phyloP scores from a whole-genome alignment of 2,797 vertebrate genomes.

The Ptychobarbus kaznakovi region DNA sequence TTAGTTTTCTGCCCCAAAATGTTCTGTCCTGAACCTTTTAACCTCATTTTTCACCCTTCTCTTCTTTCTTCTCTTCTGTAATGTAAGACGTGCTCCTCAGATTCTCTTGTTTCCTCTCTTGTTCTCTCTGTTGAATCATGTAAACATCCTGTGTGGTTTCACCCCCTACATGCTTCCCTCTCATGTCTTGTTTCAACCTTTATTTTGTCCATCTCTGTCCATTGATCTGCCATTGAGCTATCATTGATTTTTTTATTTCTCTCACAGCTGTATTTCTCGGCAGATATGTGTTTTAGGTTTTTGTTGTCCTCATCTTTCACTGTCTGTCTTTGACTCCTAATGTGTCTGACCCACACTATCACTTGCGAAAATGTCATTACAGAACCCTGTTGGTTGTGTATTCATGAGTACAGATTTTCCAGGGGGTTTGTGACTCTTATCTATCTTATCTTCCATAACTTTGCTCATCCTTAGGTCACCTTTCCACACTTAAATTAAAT shows the following conservation, averaged over 20 bases:
- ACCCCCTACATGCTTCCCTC: slow-evolving; percentile 29
- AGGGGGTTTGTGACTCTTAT: slow-evolving; percentile 48
- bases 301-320: slow-evolving; percentile 58
- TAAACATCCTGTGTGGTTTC: slow-evolving; percentile 38
- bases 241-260: slow-evolving; percentile 37
- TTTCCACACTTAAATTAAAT: neutral
- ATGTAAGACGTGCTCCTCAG: slow-evolving; percentile 50
- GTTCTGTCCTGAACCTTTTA: slow-evolving; percentile 33
- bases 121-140: slow-evolving; percentile 44
- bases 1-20: slow-evolving; percentile 20
- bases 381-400: slow-evolving; percentile 55
- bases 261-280: slow-evolving; percentile 1
- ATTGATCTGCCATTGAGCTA: slow-evolving; percentile 6
- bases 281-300: slow-evolving; percentile 7
- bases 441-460: slow-evolving; percentile 34
- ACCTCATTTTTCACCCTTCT: slow-evolving; percentile 33
- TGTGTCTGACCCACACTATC: slow-evolving; percentile 67
- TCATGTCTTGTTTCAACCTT: slow-evolving; percentile 14
- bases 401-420: slow-evolving; percentile 67
- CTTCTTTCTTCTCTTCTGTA: slow-evolving; percentile 50
- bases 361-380: slow-evolving; percentile 68
- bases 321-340: slow-evolving; percentile 51
- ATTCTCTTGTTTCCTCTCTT: slow-evolving; percentile 50
- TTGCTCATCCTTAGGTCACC: neutral
- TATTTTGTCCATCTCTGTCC: slow-evolving; percentile 7